phyloP scores from a whole-genome alignment of 2,888 invertebrate genomes.

The Teleogryllus oceanicus region DNA sequence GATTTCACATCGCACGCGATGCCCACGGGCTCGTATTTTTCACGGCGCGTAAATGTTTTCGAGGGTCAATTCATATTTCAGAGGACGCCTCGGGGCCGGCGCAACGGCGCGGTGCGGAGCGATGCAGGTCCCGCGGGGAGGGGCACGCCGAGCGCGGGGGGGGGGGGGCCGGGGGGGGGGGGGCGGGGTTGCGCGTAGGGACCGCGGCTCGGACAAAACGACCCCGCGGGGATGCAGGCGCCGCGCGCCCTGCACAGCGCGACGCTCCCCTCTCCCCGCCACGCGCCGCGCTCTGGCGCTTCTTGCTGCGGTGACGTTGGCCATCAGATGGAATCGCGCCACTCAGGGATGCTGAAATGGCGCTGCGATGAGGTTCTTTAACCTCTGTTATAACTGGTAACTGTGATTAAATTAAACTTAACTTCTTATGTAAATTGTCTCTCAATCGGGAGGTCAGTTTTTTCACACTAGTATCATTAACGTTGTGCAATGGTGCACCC shows the following conservation, averaged over 20 bases:
- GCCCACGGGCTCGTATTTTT: conserved; percentile 9
- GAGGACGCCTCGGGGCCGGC: conserved; percentile 6
- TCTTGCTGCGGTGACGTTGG: neutral
- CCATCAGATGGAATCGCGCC: neutral
- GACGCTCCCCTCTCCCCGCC: neutral
- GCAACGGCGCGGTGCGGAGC: neutral
- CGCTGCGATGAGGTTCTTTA: neutral
- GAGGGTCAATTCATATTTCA: conserved; percentile 18
- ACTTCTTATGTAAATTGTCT: too few species aligned
- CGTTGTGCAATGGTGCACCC: too few species aligned
- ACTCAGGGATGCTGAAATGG: neutral
- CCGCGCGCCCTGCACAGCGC: neutral
- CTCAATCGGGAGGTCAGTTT: too few species aligned
- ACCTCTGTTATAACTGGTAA: too few species aligned
- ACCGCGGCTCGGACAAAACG: neutral
- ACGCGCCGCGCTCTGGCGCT: neutral
- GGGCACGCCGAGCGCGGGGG: neutral
- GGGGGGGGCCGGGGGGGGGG: neutral
- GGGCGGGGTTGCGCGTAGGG: neutral
- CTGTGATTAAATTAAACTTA: too few species aligned
- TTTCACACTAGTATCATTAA: too few species aligned
- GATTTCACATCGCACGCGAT: conserved; percentile 7
- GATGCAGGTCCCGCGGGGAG: neutral
- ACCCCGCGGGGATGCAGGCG: neutral
- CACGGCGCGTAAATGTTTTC: conserved; percentile 10